Percentiles rank a stretch among this genome's conserved stretches.
These are phyloP conservation scores for Drosophila lacicola DNA, from an alignment of 2,888 invertebrate species.

Conservation along the genomic window DNA sequence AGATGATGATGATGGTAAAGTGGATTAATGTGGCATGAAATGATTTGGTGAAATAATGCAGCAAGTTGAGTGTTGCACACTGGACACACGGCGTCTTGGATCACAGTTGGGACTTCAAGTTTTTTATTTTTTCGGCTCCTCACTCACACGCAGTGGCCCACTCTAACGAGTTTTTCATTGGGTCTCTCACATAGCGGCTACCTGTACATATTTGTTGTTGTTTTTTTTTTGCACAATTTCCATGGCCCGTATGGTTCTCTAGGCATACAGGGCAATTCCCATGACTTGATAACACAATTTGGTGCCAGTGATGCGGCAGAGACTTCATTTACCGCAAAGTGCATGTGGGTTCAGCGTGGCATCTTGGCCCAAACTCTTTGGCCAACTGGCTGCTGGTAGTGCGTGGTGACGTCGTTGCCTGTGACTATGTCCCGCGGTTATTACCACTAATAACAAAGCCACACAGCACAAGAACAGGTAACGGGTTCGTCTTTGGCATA, in stretches of 20 bases:
- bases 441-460: conserved; percentile 72
- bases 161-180: conserved; percentile 75
- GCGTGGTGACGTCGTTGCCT: conserved; percentile 38
- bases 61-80: conserved; percentile 47
- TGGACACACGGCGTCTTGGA: conserved; percentile 37
- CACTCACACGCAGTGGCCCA: conserved; percentile 73
- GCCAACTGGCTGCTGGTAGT: conserved; percentile 36
- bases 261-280: conserved; percentile 76
- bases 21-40: conserved; percentile 67
- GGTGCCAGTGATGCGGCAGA: conserved; percentile 46
- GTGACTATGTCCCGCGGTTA: conserved; percentile 60
- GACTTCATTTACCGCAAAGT: conserved; percentile 77
- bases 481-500: conserved; percentile 49
- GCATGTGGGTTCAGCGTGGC: conserved; percentile 75
- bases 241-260: conserved; percentile 64
- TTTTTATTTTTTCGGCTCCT: conserved; percentile 21
- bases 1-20: conserved; percentile 61
- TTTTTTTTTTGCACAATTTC: conserved; percentile 48
- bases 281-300: conserved; percentile 80
- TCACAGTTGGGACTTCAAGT: neutral
- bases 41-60: conserved; percentile 63
- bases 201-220: conserved; percentile 58
- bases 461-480: conserved; percentile 47
- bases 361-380: conserved; percentile 39
- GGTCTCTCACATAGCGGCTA: conserved; percentile 59